A percentile compares a stretch with the other conserved stretches of the same genome.
Conservation (phyloP, 2,888 invertebrate genomes). For the Eucera pruinosa region DNA sequence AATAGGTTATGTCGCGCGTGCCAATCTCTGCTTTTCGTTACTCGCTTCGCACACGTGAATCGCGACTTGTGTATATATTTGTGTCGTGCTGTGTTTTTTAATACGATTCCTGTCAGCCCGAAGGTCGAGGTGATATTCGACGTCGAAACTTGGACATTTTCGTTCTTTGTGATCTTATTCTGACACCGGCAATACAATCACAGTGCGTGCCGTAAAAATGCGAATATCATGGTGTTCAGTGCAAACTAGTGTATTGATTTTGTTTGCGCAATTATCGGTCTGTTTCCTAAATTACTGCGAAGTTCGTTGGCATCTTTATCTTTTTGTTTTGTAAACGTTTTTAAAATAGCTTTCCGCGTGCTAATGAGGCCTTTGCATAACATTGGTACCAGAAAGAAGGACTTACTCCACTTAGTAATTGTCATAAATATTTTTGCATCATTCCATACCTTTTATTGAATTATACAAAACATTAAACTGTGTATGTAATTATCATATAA, state of each 20-base stretch:
- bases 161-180: constrained; percentile 25
- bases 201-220: no score
- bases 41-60: constrained; percentile 37
- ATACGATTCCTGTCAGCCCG: constrained; percentile 43
- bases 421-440: not conserved
- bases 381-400: constrained; percentile 1
- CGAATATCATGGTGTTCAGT: constrained; percentile 3
- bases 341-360: constrained; percentile 1
- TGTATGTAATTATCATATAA: not conserved
- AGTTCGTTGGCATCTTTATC: constrained; percentile 50
- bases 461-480: not conserved
- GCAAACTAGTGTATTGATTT: constrained; percentile 26
- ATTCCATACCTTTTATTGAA: not conserved
- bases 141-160: constrained; percentile 18
- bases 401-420: not conserved
- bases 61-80: constrained; percentile 20
- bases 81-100: constrained; percentile 23
- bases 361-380: not conserved
- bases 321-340: not conserved
- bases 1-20: constrained; percentile 64
- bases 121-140: constrained; percentile 53
- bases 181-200: no score
- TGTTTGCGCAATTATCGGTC: constrained; percentile 31
- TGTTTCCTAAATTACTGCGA: constrained; percentile 39
- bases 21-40: constrained; percentile 43